These are phyloP conservation scores for Rhopilema esculentum DNA, from an alignment of 30 jellyfish, hydroid and myxozoan genomes.

Conservation along the genomic window DNA sequence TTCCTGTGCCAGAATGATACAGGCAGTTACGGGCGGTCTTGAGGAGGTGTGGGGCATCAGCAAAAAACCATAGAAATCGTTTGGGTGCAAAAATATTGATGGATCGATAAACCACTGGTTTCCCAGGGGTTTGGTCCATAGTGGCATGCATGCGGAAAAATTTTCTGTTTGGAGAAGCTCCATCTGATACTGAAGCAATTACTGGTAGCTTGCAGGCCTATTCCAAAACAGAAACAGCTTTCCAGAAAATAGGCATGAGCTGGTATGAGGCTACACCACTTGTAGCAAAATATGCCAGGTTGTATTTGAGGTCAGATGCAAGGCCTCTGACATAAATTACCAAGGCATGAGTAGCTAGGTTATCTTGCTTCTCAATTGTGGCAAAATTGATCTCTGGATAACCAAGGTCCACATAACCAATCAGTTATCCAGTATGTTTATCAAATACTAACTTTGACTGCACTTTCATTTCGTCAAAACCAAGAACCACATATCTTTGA, in stretches of 20 bases:
- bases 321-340: conserved; percentile 55
- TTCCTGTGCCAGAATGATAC: conserved; percentile 50
- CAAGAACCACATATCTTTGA: conserved; percentile 51
- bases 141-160: conserved; percentile 57
- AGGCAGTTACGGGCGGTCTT: conserved; percentile 52
- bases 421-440: conserved; percentile 44
- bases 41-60: conserved; percentile 48
- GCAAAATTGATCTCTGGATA: conserved; percentile 56
- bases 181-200: conserved; percentile 62
- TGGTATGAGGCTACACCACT: conserved; percentile 48
- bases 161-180: conserved; percentile 68
- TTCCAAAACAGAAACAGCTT: conserved; percentile 65
- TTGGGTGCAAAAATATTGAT: conserved; percentile 42
- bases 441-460: conserved; percentile 39
- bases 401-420: conserved; percentile 60
- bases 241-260: conserved; percentile 72
- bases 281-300: conserved; percentile 61
- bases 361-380: conserved; percentile 32
- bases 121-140: conserved; percentile 37
- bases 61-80: conserved; percentile 57
- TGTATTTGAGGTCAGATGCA: conserved; percentile 26
- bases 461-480: conserved; percentile 55
- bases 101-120: conserved; percentile 38
- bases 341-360: conserved; percentile 59
- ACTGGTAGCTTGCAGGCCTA: conserved; percentile 67